phyloP scores from a whole-genome alignment of 2,888 invertebrate genomes.

The Drosophila mulleri region DNA sequence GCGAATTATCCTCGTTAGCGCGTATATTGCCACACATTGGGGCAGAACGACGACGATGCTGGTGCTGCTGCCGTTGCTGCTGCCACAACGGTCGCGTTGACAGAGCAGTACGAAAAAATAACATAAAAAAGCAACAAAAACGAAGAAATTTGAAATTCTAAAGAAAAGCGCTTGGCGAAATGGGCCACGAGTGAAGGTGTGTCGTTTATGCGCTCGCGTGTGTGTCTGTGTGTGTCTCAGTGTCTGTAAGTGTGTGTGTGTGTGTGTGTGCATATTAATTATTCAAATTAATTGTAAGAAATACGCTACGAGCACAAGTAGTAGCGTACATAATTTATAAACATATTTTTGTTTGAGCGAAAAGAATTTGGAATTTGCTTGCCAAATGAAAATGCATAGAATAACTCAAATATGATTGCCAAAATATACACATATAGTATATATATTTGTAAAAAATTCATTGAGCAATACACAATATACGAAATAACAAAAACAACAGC shows the following conservation, averaged over 20 bases:
- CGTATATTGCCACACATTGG: conserved; percentile 18
- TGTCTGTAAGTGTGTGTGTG: neutral
- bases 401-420: conserved; percentile 1
- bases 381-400: conserved; percentile 3
- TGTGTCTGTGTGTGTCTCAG: neutral
- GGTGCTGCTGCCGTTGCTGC: conserved; percentile 23
- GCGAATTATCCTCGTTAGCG: conserved; percentile 59
- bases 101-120: conserved; percentile 41
- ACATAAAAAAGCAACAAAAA: conserved; percentile 1
- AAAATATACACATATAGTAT: neutral
- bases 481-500: conserved; percentile 1
- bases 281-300: conserved; percentile 75
- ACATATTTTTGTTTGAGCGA: conserved; percentile 27
- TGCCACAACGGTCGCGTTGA: conserved; percentile 61
- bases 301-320: conserved; percentile 51
- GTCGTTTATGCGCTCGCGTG: conserved; percentile 43
- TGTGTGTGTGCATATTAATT: conserved; percentile 67
- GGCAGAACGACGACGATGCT: conserved; percentile 52
- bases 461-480: neutral
- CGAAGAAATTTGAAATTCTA: conserved; percentile 63
- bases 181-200: conserved; percentile 76
- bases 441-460: conserved; percentile 7
- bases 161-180: conserved; percentile 65
- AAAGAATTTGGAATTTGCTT: conserved; percentile 12
- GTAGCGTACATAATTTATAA: conserved; percentile 25